Evolutionary conservation across 2,888 invertebrate genomes (phyloP).

Genomic region (Microchrysa polita): DNA sequence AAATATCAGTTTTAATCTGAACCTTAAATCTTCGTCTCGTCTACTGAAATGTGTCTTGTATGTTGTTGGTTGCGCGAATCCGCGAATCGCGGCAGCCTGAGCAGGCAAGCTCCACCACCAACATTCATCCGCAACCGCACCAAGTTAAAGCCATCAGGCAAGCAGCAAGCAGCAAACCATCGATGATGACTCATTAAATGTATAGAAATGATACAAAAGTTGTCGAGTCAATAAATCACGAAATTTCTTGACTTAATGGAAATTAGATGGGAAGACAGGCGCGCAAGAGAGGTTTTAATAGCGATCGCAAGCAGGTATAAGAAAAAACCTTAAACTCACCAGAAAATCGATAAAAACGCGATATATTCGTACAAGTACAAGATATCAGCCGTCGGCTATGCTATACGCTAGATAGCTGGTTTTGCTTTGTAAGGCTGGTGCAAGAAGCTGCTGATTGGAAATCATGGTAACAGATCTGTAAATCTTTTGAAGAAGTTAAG

Average conservation of each 20-base stretch:
- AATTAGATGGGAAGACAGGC: background rate
- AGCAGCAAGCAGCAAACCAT: no score
- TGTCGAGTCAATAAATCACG: slow-evolving; percentile 9
- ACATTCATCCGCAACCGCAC: background rate
- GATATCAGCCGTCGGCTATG: no score
- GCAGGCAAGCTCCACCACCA: no score
- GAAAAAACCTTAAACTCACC: background rate
- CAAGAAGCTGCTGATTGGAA: no score
- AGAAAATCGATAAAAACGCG: no score
- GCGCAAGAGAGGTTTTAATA: no score
- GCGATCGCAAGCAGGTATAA: background rate
- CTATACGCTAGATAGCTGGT: no score
- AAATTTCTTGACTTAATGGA: background rate
- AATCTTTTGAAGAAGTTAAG: no score
- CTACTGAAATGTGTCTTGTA: background rate
- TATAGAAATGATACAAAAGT: background rate
- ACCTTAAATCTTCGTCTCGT: slow-evolving; percentile 8
- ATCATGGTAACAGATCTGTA: no score
- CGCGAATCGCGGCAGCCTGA: background rate
- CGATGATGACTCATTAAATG: slow-evolving; percentile 11
- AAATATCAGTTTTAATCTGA: background rate
- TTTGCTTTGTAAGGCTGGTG: no score
- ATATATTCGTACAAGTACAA: no score
- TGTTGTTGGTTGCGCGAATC: background rate
- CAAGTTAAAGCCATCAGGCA: background rate